phyloP scores from a whole-genome alignment of 92 coral and sea anemone genomes.

The Umimayanthus kanabou region DNA sequence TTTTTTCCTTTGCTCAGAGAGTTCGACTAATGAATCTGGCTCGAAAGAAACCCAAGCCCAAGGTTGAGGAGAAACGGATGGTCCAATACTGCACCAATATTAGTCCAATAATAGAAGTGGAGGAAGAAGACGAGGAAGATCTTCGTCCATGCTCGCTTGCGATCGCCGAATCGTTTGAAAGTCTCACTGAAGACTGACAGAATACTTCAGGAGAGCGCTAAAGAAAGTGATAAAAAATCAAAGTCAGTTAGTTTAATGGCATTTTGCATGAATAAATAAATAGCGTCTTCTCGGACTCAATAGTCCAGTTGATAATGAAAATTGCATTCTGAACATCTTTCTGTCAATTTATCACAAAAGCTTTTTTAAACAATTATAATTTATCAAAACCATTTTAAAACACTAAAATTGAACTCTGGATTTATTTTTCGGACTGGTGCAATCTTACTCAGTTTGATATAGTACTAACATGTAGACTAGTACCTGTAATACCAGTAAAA shows the following conservation, averaged over 20 bases:
- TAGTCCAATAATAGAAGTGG: slow-evolving; percentile 43
- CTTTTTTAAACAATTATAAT: too few relatives aligned
- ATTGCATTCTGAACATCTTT: background rate
- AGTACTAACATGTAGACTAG: background rate
- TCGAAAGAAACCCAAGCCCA: slow-evolving; percentile 37
- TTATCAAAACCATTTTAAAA: too few relatives aligned
- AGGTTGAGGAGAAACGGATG: slow-evolving; percentile 31
- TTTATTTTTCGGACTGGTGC: background rate
- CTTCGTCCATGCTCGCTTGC: slow-evolving; percentile 30
- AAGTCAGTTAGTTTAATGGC: background rate
- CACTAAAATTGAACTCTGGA: too few relatives aligned
- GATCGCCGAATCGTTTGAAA: slow-evolving; percentile 42
- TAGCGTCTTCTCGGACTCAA: background rate
- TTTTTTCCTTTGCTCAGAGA: slow-evolving; percentile 91
- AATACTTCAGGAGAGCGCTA: slow-evolving; percentile 44
- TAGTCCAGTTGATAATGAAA: background rate
- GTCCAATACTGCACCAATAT: background rate
- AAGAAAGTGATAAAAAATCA: background rate
- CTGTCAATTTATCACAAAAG: background rate
- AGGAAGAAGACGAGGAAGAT: slow-evolving; percentile 61
- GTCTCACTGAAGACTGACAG: slow-evolving; percentile 40
- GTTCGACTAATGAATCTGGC: slow-evolving; percentile 71
- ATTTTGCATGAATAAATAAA: slow-evolving; percentile 8
- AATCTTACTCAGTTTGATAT: background rate
- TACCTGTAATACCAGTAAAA: background rate